Percentiles rank a stretch among this genome's conserved stretches.
Conservation (phyloP, 2,113 vertebrate genomes). For the Hippocampus zosterae region DNA sequence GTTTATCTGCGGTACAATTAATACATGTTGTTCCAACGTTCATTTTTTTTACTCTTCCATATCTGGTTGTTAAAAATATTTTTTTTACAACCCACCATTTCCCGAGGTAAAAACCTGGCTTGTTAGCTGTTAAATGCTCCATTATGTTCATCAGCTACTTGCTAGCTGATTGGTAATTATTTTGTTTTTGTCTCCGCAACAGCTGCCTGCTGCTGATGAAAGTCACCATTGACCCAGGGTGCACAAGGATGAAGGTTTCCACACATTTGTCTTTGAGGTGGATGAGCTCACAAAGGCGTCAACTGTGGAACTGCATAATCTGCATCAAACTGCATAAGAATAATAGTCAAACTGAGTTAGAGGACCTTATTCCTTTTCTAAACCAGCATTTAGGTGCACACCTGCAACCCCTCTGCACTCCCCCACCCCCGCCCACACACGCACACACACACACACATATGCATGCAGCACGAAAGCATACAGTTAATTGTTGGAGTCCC, state of each 20-base stretch:
- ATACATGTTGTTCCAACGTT: not conserved
- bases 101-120: conserved; percentile 6
- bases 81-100: not conserved
- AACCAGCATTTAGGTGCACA: not conserved
- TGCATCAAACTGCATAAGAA: too few species aligned
- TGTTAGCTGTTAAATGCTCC: conserved; percentile 12
- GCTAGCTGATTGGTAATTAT: conserved; percentile 13
- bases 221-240: conserved; percentile 5
- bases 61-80: not conserved
- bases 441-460: not conserved
- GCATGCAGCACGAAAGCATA: conserved; percentile 25
- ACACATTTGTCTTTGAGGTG: not conserved
- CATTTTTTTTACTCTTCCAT: not conserved
- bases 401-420: not conserved
- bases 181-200: conserved; percentile 11
- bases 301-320: not conserved
- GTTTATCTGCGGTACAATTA: not conserved
- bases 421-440: too few species aligned
- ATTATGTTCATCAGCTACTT: conserved; percentile 15
- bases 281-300: conserved; percentile 2
- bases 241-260: conserved; percentile 2
- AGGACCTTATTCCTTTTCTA: conserved; percentile 6
- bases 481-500: conserved; percentile 34
- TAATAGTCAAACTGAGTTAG: conserved; percentile 10
- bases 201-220: conserved; percentile 11